phyloP scores from a whole-genome alignment of 1,140 invertebrate genomes.

The Rhagoletis zephyria region DNA sequence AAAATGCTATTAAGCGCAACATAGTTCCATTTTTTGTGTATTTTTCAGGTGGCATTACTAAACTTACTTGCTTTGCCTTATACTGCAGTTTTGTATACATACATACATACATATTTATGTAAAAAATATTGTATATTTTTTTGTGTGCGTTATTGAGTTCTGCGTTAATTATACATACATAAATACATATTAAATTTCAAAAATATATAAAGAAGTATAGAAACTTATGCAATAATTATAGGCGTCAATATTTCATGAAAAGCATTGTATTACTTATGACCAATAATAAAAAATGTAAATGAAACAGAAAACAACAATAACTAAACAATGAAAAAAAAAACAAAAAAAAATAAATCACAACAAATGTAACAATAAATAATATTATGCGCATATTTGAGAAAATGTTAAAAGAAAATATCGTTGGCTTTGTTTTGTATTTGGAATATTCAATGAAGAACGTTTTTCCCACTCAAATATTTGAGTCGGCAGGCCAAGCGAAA shows the following conservation, averaged over 20 bases:
- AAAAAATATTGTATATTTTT: neutral
- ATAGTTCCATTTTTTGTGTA: too few relatives aligned
- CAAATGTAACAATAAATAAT: slow-evolving; percentile 29
- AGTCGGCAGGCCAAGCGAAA: too few relatives aligned
- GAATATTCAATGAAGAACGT: neutral
- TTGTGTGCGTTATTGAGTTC: slow-evolving; percentile 37
- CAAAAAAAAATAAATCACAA: neutral
- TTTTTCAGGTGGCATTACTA: too few relatives aligned
- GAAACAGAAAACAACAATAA: neutral
- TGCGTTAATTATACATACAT: neutral
- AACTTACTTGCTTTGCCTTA: neutral
- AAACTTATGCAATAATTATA: neutral
- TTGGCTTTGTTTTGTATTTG: neutral
- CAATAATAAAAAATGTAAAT: neutral
- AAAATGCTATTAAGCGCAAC: too few relatives aligned
- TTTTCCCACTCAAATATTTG: too few relatives aligned
- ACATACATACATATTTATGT: neutral
- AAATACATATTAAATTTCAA: too few relatives aligned
- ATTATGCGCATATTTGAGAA: slow-evolving; percentile 43
- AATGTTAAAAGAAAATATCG: slow-evolving; percentile 24
- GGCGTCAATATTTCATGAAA: slow-evolving; percentile 22
- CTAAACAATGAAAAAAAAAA: neutral
- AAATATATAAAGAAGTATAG: neutral
- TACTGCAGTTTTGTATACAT: neutral
- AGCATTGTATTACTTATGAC: neutral